Base-by-base conservation (phyloP, 2,888 invertebrate species). In the Lypha dubia region DNA sequence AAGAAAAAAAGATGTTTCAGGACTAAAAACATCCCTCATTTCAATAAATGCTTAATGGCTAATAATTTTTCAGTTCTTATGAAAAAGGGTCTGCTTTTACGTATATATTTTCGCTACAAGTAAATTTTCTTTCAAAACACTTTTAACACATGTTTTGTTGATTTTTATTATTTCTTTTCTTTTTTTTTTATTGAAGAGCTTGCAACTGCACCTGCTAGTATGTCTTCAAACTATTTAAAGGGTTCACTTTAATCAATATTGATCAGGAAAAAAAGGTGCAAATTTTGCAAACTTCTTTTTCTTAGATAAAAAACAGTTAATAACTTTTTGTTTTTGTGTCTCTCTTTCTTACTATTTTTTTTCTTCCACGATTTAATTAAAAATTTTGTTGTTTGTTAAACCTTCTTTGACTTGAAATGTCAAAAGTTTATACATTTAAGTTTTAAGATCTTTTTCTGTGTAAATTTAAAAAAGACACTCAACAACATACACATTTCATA, bases 201-300 rank as follows among this genome's bases (percentile, higher is more conserved):
- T 41, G 0, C 3, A 68, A 74, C 74, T 84, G 77, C 84, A 84
- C 84, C 81, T 84, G 84, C 63, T 53, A 6, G 9, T n/a, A 3
- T 28, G 7, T 62, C 15, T 41, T 20, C 3, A 35, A 44, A 62
- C 35, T n/a, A 35, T 24, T 20, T 44, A 56, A 49, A 20, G 58
- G 73, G 38, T 49, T 22, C 56, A 56, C 71, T 56, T 79, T 63
- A n/a, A 68, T 51, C 41, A 56, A 17, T 53, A 60, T 24, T 51
- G 17, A 13, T 60, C 17, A 62, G 17, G n/a, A n/a, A n/a, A 44
- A 46, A 74, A 84, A 79, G 84, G 74, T 81, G 84, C 77, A 81
- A 63, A 17, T 24, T 63, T 71, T 77, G 1, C 15, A 4, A 49
- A 46, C 22, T 20, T 53, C 7, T 62, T 53, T 63, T 17, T 1